These are phyloP conservation scores for Aldrovandia affinis DNA, from an alignment of 2,797 vertebrate genomes.

Conservation along the genomic window DNA sequence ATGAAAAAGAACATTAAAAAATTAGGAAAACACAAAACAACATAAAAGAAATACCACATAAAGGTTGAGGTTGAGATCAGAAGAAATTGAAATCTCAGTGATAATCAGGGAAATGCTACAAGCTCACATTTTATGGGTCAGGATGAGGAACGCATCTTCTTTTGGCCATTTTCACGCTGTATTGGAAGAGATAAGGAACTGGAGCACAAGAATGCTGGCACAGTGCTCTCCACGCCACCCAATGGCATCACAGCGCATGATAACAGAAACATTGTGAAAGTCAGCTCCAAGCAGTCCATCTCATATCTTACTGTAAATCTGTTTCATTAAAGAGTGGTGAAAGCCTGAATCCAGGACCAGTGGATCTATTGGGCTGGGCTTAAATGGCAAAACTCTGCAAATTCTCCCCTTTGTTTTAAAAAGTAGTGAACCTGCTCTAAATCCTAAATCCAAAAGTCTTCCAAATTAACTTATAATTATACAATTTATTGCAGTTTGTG, in stretches of 20 bases:
- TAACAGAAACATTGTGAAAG: background rate
- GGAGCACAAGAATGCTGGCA: too few species aligned
- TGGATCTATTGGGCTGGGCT: background rate
- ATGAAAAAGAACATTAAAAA: too few species aligned
- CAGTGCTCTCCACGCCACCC: too few species aligned
- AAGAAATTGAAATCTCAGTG: background rate
- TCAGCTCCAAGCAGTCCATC: background rate
- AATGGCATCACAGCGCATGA: too few species aligned
- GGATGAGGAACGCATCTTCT: too few species aligned
- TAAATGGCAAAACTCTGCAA: background rate
- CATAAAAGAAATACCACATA: too few species aligned
- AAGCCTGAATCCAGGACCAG: background rate
- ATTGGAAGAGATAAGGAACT: too few species aligned
- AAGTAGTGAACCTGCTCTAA: background rate
- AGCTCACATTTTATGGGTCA: too few species aligned
- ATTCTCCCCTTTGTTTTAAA: background rate
- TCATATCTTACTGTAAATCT: background rate
- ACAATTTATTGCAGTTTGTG: background rate
- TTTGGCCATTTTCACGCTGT: too few species aligned
- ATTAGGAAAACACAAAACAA: too few species aligned
- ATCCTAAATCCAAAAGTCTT: background rate
- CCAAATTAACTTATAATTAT: background rate
- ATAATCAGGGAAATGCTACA: background rate
- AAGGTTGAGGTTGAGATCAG: too few species aligned
- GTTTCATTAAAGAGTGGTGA: background rate